Percentiles rank a stretch among this genome's conserved stretches.
Evolutionary conservation across 1,140 invertebrate genomes (phyloP).

Genomic region (Euglossa dilemma): DNA sequence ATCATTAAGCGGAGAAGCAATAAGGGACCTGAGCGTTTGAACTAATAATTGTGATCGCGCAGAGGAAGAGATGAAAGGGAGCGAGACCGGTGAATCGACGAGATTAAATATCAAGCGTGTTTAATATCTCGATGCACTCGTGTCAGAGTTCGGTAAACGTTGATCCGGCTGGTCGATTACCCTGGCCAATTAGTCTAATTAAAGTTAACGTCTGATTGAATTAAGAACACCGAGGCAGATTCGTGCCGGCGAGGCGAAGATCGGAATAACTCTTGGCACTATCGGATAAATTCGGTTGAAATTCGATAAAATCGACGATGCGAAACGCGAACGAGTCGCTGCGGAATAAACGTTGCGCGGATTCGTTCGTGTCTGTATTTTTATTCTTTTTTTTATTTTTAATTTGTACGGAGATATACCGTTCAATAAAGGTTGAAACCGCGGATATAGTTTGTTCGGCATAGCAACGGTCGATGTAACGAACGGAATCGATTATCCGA

Average conservation of each 20-base stretch:
- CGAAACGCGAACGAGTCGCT: no score
- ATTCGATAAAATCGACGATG: no score
- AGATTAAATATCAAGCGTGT: neutral
- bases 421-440: neutral
- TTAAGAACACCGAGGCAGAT: no score
- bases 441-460: neutral
- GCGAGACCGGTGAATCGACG: neutral
- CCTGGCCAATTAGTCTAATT: constrained; percentile 17
- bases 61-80: neutral
- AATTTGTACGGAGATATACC: neutral
- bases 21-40: neutral
- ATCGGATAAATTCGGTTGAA: no score
- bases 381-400: neutral
- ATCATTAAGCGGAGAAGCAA: constrained; percentile 18
- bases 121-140: constrained; percentile 7
- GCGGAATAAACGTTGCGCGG: no score
- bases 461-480: neutral
- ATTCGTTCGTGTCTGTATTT: neutral
- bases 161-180: neutral
- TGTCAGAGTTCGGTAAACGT: neutral
- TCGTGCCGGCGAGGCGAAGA: neutral
- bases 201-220: neutral
- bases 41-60: constrained; percentile 4
- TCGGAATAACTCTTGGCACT: no score
- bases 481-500: neutral